phyloP scores from a whole-genome alignment of 2,113 vertebrate species.

The Vulpes ferrilata region DNA sequence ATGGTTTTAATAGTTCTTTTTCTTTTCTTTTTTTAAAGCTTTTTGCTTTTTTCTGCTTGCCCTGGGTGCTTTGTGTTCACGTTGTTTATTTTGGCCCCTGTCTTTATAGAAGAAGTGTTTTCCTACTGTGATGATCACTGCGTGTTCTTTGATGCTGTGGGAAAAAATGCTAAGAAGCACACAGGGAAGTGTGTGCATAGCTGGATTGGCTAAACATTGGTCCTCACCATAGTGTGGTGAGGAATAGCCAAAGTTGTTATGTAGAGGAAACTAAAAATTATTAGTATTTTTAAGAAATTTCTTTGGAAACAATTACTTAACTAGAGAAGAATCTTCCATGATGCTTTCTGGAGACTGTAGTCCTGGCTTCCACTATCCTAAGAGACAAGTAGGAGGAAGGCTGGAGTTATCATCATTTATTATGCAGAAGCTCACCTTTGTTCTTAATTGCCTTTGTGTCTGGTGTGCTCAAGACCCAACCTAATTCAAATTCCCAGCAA shows the following conservation, averaged over 20 bases:
- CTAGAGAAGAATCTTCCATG: fast-evolving
- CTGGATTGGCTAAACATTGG: not conserved
- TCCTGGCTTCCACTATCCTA: fast-evolving
- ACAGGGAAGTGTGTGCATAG: not conserved
- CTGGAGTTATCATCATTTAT: fast-evolving
- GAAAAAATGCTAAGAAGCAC: not conserved
- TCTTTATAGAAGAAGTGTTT: not conserved
- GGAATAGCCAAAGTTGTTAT: not conserved
- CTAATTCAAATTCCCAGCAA: not conserved
- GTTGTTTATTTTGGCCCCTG: not conserved
- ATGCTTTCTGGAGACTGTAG: fast-evolving
- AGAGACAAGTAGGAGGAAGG: not conserved
- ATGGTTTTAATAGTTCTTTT: not conserved
- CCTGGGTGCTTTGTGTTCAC: fast-evolving
- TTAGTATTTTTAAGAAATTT: not conserved
- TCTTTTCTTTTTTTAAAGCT: not conserved
- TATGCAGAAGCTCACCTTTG: not conserved
- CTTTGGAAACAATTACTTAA: not conserved
- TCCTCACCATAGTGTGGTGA: not conserved
- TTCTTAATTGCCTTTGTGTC: no score
- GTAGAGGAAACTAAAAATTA: not conserved
- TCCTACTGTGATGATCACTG: fast-evolving
- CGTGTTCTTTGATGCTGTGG: not conserved
- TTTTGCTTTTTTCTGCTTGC: not conserved
- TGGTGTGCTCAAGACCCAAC: fast-evolving